A percentile compares a stretch with the other conserved stretches of the same genome.
Evolutionary conservation across 2,113 vertebrate species (phyloP).

Genomic region (Cyprichromis sp.): DNA sequence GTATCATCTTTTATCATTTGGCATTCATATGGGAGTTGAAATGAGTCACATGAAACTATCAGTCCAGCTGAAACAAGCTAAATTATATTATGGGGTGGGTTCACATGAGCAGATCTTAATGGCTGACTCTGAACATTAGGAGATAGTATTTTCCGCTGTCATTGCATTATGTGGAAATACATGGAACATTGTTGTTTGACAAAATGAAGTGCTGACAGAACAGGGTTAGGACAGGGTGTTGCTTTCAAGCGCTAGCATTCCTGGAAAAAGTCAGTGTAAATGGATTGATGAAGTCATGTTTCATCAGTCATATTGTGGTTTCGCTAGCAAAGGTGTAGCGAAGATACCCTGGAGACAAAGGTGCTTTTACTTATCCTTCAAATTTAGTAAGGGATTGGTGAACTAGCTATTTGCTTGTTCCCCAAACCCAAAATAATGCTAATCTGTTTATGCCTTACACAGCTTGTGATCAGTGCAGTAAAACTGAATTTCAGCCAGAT

Average conservation of each 20-base stretch:
- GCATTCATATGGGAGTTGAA: not conserved
- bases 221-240: not conserved
- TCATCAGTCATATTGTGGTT: not conserved
- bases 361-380: not conserved
- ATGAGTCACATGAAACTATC: not conserved
- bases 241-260: not conserved
- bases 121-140: not conserved
- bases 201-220: not conserved
- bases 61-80: not conserved
- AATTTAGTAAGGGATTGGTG: not conserved
- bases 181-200: not conserved
- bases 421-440: not conserved
- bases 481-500: not conserved
- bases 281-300: not conserved
- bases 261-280: not conserved
- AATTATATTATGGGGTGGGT: not conserved
- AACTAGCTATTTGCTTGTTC: not conserved
- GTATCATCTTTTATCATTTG: not conserved
- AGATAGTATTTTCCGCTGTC: not conserved
- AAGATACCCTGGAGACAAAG: not conserved
- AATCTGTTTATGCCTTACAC: not conserved
- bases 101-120: not conserved
- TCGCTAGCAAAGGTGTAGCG: not conserved
- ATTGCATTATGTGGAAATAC: not conserved
- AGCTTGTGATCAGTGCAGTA: not conserved